Conservation (phyloP, 1,140 invertebrate genomes). For the Neodiprion fabricii region DNA sequence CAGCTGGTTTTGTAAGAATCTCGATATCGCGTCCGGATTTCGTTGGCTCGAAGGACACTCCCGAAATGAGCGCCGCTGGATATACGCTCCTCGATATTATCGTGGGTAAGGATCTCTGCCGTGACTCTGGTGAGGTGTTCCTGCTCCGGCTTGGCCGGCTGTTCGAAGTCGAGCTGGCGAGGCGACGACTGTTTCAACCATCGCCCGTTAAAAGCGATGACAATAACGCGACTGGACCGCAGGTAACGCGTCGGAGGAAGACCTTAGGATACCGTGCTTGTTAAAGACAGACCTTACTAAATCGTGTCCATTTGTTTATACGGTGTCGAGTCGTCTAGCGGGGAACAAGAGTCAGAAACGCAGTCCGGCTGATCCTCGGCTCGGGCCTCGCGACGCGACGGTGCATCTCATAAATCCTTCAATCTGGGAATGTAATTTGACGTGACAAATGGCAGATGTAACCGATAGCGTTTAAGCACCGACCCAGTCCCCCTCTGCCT, state of each 20-base stretch:
- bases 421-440: conserved; percentile 52
- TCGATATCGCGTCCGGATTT: neutral
- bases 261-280: conserved; percentile 28
- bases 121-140: neutral
- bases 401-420: conserved; percentile 46
- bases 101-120: neutral
- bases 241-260: neutral
- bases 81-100: neutral
- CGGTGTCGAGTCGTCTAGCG: conserved; percentile 36
- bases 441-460: conserved; percentile 58
- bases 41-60: neutral
- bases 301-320: conserved; percentile 48
- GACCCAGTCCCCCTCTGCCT: neutral
- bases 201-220: conserved; percentile 7
- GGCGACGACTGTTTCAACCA: conserved; percentile 1
- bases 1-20: too few relatives aligned
- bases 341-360: neutral
- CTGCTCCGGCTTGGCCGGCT: neutral
- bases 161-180: too few relatives aligned
- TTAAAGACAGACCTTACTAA: conserved; percentile 48
- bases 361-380: neutral
- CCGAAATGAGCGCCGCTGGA: neutral
- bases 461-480: conserved; percentile 39
- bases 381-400: neutral
- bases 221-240: neutral